phyloP scores from a whole-genome alignment of 2,113 vertebrate genomes.

The Toxostoma redivivum region DNA sequence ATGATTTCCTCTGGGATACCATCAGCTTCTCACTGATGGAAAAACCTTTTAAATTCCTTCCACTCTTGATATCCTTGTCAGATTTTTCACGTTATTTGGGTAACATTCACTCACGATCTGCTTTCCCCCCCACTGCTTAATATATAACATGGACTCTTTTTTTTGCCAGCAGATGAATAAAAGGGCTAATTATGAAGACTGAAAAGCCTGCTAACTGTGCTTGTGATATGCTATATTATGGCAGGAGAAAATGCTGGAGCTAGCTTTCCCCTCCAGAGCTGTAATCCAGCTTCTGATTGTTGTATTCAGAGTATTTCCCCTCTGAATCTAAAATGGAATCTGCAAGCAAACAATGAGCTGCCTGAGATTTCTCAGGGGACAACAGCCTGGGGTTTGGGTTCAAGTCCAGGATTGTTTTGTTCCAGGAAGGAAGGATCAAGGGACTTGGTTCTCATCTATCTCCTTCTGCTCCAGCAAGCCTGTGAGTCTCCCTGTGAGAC shows the following conservation, averaged over 20 bases:
- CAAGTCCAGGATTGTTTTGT: not conserved
- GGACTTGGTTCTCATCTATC: not conserved
- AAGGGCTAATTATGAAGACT: not conserved
- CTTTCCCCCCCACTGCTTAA: not conserved
- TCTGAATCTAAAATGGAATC: not conserved
- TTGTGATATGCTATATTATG: rapidly evolving
- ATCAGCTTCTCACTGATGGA: conserved; percentile 3
- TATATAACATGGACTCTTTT: not conserved
- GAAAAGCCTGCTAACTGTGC: not conserved
- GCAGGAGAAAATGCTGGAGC: not conserved
- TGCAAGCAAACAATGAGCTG: not conserved
- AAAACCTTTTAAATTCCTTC: not conserved
- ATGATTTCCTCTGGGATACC: conserved; percentile 3
- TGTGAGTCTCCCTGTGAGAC: not conserved
- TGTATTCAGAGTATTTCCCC: not conserved
- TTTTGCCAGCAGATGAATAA: not conserved
- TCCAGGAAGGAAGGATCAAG: not conserved
- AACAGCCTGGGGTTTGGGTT: not conserved
- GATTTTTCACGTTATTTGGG: not conserved
- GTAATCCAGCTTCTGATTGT: not conserved
- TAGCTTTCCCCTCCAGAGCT: not conserved
- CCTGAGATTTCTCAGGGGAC: not conserved
- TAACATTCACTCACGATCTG: not conserved
- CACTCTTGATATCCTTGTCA: not conserved
- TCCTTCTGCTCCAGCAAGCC: not conserved